Evolutionary conservation across 1,140 invertebrate genomes (phyloP), one percentile per base, ranked within the genome.

Genomic region (Protaetia brevitarsis): DNA sequence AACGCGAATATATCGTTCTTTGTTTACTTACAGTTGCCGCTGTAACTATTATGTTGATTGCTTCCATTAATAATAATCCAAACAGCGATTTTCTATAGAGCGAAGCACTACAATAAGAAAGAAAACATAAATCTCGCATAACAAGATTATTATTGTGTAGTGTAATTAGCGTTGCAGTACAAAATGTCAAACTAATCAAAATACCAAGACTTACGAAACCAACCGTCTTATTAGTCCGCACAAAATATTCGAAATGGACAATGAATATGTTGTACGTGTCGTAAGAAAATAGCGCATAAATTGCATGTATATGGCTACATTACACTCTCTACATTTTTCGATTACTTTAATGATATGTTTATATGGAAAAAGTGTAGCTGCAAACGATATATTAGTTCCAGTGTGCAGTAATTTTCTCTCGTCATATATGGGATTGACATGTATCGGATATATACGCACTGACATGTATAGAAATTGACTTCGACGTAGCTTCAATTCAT

Each of bases 391-490:
- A 51, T 51, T 10, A 5, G 26, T 16, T 10, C 41, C 11, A 37
- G 16, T 19, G 26, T 23, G 16, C 41, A 23, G 41, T 51, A 51
- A 51, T 51, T 51, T 51, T 51, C 13, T 19, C 4, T 16, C 41
- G 19, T 51, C 41, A 51, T 23, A 51, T 51, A 51, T 51, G 41
- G 41, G 26, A 51, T 23, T 51, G 41, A 51, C 41, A 51, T 51
- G 41, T 51, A 51, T 16, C 41, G n/a, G n/a, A n/a, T 19, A 23
- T 51, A 23, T 51, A 19, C 19, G 19, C 13, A 23, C 41, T 51
- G 41, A 51, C 26, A 51, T 51, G 19, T 51, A 51, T 51, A 23
- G 41, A 51, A 19, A 51, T 51, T 51, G 41, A 23, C 21, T 23
- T 10, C 21, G 41, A 51, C 16, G 41, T 51, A 23, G 26, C 26